phyloP scores from a whole-genome alignment of 2,113 vertebrate species.

The Cottus gobio region DNA sequence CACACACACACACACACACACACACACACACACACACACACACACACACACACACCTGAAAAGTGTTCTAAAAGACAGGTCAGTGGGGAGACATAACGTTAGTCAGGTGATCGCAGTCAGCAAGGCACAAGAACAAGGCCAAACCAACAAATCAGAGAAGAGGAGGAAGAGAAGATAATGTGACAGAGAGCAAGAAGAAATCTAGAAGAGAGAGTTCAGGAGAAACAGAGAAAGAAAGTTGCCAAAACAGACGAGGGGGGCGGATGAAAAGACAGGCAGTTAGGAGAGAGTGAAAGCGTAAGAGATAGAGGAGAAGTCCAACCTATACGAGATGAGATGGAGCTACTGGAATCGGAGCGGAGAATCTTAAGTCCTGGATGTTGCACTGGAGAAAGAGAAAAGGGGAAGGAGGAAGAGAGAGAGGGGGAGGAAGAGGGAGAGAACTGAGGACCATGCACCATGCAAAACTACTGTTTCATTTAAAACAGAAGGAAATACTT shows the following conservation, averaged over 20 bases:
- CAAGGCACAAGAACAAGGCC: constrained; percentile 76
- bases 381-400: constrained; percentile 90
- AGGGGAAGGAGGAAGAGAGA: constrained; percentile 52
- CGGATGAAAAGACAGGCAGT: constrained; percentile 24
- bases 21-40: constrained; percentile 27
- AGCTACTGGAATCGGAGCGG: constrained; percentile 94
- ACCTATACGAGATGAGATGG: constrained; percentile 95
- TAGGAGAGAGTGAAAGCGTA: constrained; percentile 49
- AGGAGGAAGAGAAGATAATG: constrained; percentile 24
- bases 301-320: constrained; percentile 78
- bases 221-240: background rate
- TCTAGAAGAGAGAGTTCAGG: constrained; percentile 17
- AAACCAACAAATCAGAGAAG: constrained; percentile 54
- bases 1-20: constrained; percentile 29
- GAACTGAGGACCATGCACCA: constrained; percentile 84
- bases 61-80: constrained; percentile 19
- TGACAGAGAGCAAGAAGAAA: background rate
- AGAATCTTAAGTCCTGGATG: constrained; percentile 95
- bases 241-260: background rate
- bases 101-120: constrained; percentile 76
- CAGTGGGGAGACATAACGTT: constrained; percentile 58
- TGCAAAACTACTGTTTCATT: constrained; percentile 76
- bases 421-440: constrained; percentile 69
- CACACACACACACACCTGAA: constrained; percentile 31
- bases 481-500: constrained; percentile 30